Percentiles rank a stretch among this genome's conserved stretches.
phyloP scores from a whole-genome alignment of 1,140 invertebrate species.

The Trachymyrmex cornetzi region DNA sequence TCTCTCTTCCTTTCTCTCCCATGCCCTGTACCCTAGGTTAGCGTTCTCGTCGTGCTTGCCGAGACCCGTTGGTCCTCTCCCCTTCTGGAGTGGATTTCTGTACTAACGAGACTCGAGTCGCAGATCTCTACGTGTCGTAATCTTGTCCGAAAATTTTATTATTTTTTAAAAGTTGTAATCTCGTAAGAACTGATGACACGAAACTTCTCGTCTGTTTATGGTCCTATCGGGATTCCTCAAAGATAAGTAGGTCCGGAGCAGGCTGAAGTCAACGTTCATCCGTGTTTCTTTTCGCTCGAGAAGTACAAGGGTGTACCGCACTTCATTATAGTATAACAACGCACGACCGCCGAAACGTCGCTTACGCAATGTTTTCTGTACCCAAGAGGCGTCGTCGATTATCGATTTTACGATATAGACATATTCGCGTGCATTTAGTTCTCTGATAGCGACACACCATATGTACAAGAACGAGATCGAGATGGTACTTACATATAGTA shows the following conservation, averaged over 20 bases:
- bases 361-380: slow-evolving; percentile 47
- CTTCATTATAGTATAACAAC: slow-evolving; percentile 33
- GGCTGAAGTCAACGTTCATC: not conserved
- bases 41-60: slow-evolving; percentile 56
- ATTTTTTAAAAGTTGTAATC: not conserved
- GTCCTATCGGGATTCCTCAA: not conserved
- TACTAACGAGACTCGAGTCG: not conserved
- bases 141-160: not conserved
- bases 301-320: slow-evolving; percentile 47
- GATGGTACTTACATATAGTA: not conserved
- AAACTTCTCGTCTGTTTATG: not conserved
- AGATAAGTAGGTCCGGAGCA: not conserved
- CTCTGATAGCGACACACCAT: not conserved
- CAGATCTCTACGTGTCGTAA: not conserved
- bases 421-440: not conserved
- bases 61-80: slow-evolving; percentile 37
- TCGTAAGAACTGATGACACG: not conserved
- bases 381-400: slow-evolving; percentile 30
- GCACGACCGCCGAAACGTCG: slow-evolving; percentile 33
- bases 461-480: not conserved
- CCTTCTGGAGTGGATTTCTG: slow-evolving; percentile 32
- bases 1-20: slow-evolving; percentile 53
- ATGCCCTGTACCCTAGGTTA: slow-evolving; percentile 46
- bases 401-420: slow-evolving; percentile 62
- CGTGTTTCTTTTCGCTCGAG: not conserved